These are phyloP conservation scores for Zelostemma sp. DNA, from an alignment of 1,140 invertebrate species.

Conservation along the genomic window DNA sequence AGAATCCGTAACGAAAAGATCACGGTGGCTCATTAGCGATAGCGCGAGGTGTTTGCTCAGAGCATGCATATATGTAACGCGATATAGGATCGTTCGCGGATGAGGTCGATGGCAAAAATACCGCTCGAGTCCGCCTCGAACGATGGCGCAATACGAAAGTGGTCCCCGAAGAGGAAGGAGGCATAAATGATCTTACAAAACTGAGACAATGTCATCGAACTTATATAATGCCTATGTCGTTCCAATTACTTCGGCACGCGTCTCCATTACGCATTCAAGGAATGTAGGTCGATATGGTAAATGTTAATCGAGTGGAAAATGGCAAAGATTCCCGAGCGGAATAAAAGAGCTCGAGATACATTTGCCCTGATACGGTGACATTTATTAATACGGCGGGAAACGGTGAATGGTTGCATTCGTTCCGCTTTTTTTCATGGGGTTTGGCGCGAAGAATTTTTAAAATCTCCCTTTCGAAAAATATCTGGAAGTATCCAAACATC, in stretches of 20 bases:
- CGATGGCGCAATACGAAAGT: conserved; percentile 50
- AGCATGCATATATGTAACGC: conserved; percentile 45
- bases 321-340: neutral
- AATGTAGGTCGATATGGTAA: conserved; percentile 38
- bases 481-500: no score
- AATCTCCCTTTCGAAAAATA: no score
- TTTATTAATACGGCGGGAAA: neutral
- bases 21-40: conserved; percentile 36
- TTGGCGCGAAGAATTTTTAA: no score
- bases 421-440: no score
- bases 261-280: conserved; percentile 20
- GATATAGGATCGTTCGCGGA: conserved; percentile 42
- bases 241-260: conserved; percentile 42
- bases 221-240: conserved; percentile 56
- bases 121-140: conserved; percentile 23
- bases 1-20: conserved; percentile 25
- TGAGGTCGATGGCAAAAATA: conserved; percentile 45
- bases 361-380: no score
- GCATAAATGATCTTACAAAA: conserved; percentile 47
- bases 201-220: conserved; percentile 63
- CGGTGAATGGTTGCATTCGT: conserved; percentile 9
- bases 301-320: conserved; percentile 10
- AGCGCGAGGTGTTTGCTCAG: conserved; percentile 18
- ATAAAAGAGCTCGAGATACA: neutral
- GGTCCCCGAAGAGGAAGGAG: conserved; percentile 40